A percentile compares a stretch with the other conserved stretches of the same genome.
Evolutionary conservation across 2,113 vertebrate species (phyloP).

Genomic region (Agapornis roseicollis): DNA sequence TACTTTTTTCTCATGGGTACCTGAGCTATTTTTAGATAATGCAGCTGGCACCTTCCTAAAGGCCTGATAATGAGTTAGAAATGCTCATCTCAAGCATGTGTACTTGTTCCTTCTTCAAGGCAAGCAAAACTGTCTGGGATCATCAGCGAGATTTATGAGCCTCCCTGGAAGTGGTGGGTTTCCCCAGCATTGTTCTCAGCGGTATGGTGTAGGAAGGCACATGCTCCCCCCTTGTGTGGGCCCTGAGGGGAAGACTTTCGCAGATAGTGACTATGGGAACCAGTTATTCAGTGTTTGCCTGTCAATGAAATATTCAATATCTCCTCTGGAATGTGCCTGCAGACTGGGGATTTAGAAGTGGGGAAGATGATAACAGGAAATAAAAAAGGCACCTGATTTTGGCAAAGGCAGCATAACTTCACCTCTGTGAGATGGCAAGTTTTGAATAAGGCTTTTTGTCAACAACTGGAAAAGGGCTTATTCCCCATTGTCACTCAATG

Average conservation of each 20-base stretch:
- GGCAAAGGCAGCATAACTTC: neutral
- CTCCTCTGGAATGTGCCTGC: constrained; percentile 33
- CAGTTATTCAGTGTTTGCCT: constrained; percentile 25
- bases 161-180: neutral
- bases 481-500: neutral
- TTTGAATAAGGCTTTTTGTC: neutral
- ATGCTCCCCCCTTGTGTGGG: neutral
- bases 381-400: neutral
- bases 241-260: neutral
- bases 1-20: constrained; percentile 20
- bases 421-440: neutral
- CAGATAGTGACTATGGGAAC: constrained; percentile 39
- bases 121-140: constrained; percentile 27
- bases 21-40: constrained; percentile 42
- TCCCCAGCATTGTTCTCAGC: constrained; percentile 22
- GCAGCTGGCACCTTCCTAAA: constrained; percentile 7
- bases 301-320: constrained; percentile 61
- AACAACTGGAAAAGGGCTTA: neutral
- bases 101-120: constrained; percentile 21
- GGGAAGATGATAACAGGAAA: neutral
- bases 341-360: neutral
- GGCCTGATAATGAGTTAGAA: constrained; percentile 30
- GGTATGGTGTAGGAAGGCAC: neutral
- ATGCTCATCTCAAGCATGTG: neutral
- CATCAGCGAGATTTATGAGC: constrained; percentile 39